Evolutionary conservation across 2,797 vertebrate species (phyloP), one percentile per base, ranked within the genome.

Genomic region (Gallinago solitaria): DNA sequence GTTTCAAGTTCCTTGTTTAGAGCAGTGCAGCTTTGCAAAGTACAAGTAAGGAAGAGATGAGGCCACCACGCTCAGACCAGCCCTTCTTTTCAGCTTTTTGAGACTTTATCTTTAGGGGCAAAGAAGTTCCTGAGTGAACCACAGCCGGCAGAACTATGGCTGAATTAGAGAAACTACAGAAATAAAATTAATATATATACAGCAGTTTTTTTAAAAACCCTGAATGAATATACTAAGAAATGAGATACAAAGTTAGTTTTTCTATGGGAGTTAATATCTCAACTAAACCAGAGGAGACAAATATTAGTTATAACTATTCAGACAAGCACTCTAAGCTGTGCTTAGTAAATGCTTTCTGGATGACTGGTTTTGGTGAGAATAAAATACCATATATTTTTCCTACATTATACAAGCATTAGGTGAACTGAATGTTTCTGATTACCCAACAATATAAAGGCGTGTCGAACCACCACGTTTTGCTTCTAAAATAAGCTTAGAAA

Each of bases 21-120:
- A 89, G 30, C 59, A 48, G 1, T 18, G 20, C 25, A 80, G 20
- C 65, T 89, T 60, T 83, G 45, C 43, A 39, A 82, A 86, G 13
- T 53, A 37, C 45, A 67, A 47, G 12, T 16, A 19, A 67, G 39
- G 32, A 63, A 25, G 28, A 73, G 60, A 35, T 73, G 41, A 61
- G 50, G 47, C 56, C 39, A 35, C 24, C 33, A 43, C 0, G 0
- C 48, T 37, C 59, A 51, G 50, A 69, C 21, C 33, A 57, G 45
- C 33, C 35, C n/a, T 64, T 71, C 24, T 63, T 70, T 68, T 70
- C 43, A 67, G 43, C 17, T 84, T 82, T 65, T 85, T 54, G 33
- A 63, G 50, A 50, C 9, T 70, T 50, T 59, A 59, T 35, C 37
- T 91, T 79, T 19, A 53, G 32, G 57, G 27, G 18, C 18, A 80